Percentiles rank a stretch among this genome's conserved stretches.
Conservation (phyloP, 2,113 vertebrate species). For the Apus apus region DNA sequence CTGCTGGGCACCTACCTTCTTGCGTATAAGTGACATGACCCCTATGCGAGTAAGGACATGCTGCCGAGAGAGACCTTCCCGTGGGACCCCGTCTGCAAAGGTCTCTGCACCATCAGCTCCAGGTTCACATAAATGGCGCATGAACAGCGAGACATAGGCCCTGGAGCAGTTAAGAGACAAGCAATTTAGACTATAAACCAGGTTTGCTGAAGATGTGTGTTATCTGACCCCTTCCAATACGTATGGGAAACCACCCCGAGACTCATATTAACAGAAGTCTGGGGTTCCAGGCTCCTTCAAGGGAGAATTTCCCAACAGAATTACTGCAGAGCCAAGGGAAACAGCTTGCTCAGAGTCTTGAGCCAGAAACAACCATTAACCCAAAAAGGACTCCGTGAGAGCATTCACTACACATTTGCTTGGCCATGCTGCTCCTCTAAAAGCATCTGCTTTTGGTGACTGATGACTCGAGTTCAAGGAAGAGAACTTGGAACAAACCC, state of each 20-base stretch:
- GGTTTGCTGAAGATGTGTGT: neutral
- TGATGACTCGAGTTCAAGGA: neutral
- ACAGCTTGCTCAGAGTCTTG: neutral
- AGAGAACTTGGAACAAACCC: neutral
- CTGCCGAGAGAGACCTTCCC: conserved; percentile 95
- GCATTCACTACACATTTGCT: neutral
- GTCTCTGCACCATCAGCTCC: conserved; percentile 97
- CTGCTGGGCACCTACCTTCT: conserved; percentile 82
- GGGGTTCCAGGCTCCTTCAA: neutral
- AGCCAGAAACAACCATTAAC: neutral
- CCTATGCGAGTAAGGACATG: conserved; percentile 97
- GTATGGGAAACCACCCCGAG: fast-evolving
- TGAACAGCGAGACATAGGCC: conserved; percentile 96
- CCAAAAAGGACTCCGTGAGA: neutral
- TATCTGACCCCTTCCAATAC: neutral
- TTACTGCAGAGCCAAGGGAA: neutral
- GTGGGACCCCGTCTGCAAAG: conserved; percentile 95
- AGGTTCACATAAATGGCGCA: conserved; percentile 97
- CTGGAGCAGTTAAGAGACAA: conserved; percentile 61
- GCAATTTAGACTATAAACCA: neutral
- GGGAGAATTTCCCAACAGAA: neutral
- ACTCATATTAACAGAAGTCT: neutral
- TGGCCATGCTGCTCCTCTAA: neutral
- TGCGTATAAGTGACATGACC: conserved; percentile 98
- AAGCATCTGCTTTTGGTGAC: neutral